Evolutionary conservation across 2,888 invertebrate species (phyloP).

Genomic region (Rugalucina vietnamica): DNA sequence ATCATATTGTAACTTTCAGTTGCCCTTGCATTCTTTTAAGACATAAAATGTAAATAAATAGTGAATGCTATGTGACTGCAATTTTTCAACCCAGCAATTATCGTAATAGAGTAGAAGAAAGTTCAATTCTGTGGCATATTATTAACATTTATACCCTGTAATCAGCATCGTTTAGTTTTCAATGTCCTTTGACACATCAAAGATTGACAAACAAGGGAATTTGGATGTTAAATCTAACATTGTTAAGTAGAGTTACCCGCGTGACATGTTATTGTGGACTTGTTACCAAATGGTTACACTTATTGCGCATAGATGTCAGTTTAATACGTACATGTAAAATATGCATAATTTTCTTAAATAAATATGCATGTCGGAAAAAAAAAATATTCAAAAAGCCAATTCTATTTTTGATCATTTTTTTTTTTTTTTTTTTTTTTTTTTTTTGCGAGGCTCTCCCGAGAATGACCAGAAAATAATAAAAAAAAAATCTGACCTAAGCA

Average conservation of each 20-base stretch:
- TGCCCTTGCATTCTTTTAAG: neutral
- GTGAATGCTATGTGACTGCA: neutral
- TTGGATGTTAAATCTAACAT: neutral
- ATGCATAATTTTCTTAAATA: too few relatives aligned
- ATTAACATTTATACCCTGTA: neutral
- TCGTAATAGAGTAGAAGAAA: neutral
- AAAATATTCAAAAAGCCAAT: too few relatives aligned
- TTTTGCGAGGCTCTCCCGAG: too few relatives aligned
- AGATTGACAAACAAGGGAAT: neutral
- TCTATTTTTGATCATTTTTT: too few relatives aligned
- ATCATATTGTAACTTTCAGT: too few relatives aligned
- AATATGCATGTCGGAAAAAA: too few relatives aligned
- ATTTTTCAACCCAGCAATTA: neutral
- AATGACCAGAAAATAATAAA: too few relatives aligned
- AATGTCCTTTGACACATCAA: neutral
- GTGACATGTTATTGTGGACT: neutral
- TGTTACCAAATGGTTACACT: neutral
- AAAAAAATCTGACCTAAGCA: too few relatives aligned
- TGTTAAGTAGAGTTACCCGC: neutral
- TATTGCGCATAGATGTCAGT: too few relatives aligned
- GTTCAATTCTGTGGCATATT: neutral
- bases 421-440: too few relatives aligned
- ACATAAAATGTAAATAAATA: neutral
- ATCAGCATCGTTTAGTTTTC: neutral
- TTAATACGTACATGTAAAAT: too few relatives aligned